Evolutionary conservation across 2,113 vertebrate species (phyloP), one percentile per base, ranked within the genome.

Genomic region (Gobius niger): DNA sequence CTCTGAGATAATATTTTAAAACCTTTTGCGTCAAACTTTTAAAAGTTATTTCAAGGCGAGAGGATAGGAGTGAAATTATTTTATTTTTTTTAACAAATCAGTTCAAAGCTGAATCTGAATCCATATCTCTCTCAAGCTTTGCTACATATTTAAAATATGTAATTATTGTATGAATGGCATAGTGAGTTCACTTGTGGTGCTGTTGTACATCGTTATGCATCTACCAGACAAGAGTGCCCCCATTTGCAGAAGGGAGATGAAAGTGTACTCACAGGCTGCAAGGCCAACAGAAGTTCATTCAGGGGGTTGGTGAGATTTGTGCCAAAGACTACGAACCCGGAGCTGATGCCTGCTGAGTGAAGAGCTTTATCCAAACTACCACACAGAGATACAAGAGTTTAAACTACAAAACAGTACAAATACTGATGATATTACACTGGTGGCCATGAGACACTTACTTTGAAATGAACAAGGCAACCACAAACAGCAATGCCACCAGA

Each of bases 291-390:
- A 66, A 99, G 91, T 92, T 98, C 96, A 92, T 99, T 99, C 79
- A 99, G 79, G 34, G 98, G 98, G 87, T 99, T 99, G 70, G 94
- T 98, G 60, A 99, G 84, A 90, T 98, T 99, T 81, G 96, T 95
- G 90, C 96, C 96, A 85, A 99, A 95, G 79, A 99, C 92, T 77
- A 99, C 94, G 86, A 99, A 98, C 68, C 98, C 97, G 7, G 95
- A 95, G 83, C 94, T 91, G 66, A 99, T 94, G 66, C 98, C 98
- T 89, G 96, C 94, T 0, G 98, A 99, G 88, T 99, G 96, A 44
- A 99, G 92, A 76, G 97, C 96, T 89, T 92, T 92, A 79, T 93
- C 91, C 90, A 92, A 82, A 87, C 91, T 92, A 75, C 44, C 84
- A 83, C 60, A 75, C 7, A 85, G 0, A 83, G 44, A 59, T 19